Base-by-base conservation (phyloP, 2,113 vertebrate genomes). In the Melanocharis versteri region DNA sequence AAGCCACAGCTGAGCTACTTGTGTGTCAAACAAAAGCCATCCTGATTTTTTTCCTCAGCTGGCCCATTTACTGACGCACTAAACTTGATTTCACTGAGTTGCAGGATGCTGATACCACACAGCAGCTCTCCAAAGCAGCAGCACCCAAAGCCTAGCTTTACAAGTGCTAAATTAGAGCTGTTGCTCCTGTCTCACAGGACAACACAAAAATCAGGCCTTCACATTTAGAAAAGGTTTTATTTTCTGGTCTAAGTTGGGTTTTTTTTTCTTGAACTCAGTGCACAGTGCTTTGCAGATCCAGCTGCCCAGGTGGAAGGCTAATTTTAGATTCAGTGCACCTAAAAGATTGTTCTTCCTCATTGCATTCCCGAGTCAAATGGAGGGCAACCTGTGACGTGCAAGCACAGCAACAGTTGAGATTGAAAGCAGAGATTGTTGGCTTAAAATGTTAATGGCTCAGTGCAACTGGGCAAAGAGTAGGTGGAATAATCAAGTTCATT, bases 341-440 rank as follows among this genome's bases (percentile, higher is more conserved):
- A 51, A 31, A 53, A 88, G 76, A 40, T 2, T 73, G 24, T 56
- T 87, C 89, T 79, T 86, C 84, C 92, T 91, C 90, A 72, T 64
- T 89, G 78, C 93, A 87, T 82, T 87, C 87, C 81, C 17, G 13
- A 87, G 89, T 80, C 94, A 89, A 58, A 3, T 15, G 13, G 48
- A 93, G 90, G 88, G 81, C 87, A 95, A 15, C 16, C 44, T 45
- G 23, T 88, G 79, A 90, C 13, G 4, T 60, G 37, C 30, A 56
- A 40, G 69, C 57, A 39, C 4, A 90, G 92, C 61, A 92, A 85
- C 75, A 89, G 85, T 65, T 94, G 39, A 94, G 95, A 97, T 94
- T 45, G 68, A 30, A 94, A 85, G 45, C 35, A 40, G 35, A 96
- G 96, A 96, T 93, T 96, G 68, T 78, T 92, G 77, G 45, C 47